Base-by-base conservation (phyloP, 2,888 invertebrate species). In the Tridacna crocea region DNA sequence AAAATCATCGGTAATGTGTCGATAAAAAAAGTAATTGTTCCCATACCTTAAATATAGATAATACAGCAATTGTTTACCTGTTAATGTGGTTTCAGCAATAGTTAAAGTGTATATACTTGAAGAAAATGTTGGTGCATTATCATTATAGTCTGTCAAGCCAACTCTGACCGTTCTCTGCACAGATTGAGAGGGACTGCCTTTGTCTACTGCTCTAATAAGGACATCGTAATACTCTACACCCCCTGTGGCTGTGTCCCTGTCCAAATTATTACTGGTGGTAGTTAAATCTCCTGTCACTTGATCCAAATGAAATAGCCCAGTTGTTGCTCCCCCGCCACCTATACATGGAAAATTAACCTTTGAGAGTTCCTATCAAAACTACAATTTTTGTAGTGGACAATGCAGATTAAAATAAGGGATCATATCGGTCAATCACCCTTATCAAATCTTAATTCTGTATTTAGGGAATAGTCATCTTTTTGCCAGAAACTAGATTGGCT, bases 81-180 rank as follows among this genome's bases (percentile, higher is more conserved):
- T 51, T 24, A 11, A 19, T 55, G 15, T 61, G 2, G 60, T 76
- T 72, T 87, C 87, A 48, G 61, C n/a, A n/a, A 82, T 72, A 19
- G 63, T 19, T n/a, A 75, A 60, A 58, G 72, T 63, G 61, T 84
- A 87, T 15, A 84, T 36, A 55, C 75, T 84, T 78, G 88, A 85
- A 8, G 80, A 26, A 79, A 92, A 92, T 17, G 82, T 79, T 24
- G 92, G 92, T 0, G 88, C 77, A 27, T 90, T 88, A 75, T 92
- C 91, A 76, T 92, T 92, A 46, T 83, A 87, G 75, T 92, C 91
- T 12, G 80, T 78, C 4, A 92, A 84, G 8, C 26, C 79, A 4
- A 91, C 88, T 17, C 88, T 85, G 19, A 91, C 84, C 0, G 88
- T 87, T 6, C 86, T 72, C 26, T 77, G 65, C 4, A 70, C 79